Conservation (phyloP, 1,140 invertebrate species). For the Lethocerus indicus region DNA sequence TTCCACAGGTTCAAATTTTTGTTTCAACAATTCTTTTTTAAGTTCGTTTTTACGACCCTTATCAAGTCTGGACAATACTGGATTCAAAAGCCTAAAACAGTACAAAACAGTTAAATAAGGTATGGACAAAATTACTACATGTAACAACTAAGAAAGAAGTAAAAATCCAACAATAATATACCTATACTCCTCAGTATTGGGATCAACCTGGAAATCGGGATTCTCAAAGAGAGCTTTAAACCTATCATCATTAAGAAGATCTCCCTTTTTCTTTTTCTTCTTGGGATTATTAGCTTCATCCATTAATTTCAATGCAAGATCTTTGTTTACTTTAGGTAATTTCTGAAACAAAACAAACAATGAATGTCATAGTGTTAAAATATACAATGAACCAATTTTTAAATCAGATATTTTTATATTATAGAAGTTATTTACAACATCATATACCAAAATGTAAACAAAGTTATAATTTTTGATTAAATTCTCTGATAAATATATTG, state of each 20-base stretch:
- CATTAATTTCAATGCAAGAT: constrained; percentile 71
- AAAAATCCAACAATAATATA: neutral
- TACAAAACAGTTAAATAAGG: neutral
- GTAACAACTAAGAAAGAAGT: neutral
- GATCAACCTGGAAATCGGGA: constrained; percentile 86
- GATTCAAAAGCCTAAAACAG: constrained; percentile 54
- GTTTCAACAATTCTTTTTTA: constrained; percentile 24
- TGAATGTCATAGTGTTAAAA: too few relatives aligned
- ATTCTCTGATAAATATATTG: too few relatives aligned
- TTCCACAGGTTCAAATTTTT: constrained; percentile 33
- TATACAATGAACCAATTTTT: too few relatives aligned
- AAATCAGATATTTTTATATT: neutral
- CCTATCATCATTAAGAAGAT: constrained; percentile 64
- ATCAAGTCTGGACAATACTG: constrained; percentile 66
- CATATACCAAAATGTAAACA: neutral
- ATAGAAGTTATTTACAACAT: neutral
- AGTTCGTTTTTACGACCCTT: constrained; percentile 43
- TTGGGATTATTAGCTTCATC: constrained; percentile 42
- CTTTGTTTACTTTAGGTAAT: constrained; percentile 65
- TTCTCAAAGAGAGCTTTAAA: constrained; percentile 84
- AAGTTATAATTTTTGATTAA: neutral
- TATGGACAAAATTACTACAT: neutral
- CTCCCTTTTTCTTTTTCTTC: constrained; percentile 37
- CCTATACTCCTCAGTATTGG: constrained; percentile 65
- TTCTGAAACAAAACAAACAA: constrained; percentile 27